Base-by-base conservation (phyloP, 2,888 invertebrate genomes). In the Eutolmus rufibarbis region DNA sequence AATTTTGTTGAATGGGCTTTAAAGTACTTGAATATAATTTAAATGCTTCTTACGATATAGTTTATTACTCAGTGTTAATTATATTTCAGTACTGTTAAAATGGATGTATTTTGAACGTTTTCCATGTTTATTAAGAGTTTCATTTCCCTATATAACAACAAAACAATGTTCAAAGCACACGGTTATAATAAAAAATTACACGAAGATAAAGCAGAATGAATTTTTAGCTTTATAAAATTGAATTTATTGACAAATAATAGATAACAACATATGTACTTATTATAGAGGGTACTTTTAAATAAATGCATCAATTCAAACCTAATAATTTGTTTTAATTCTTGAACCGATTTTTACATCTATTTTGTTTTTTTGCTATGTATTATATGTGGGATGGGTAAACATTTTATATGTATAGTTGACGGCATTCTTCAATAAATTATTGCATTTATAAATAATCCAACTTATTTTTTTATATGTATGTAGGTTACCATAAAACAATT, bases 181-280 rank as follows among this genome's bases (percentile, higher is more conserved):
- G 43, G 28, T 79, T 79, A 79, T 40, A 46, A 79, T 51, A 40
- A 79, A 40, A 37, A 79, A 46, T 40, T 46, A 66, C 79, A 79
- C 51, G 79, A 46, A 19, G 43, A 79, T 79, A 79, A 46, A 46
- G 46, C 51, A 46, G 51, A 46, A 79, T 51, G 43, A 79, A 79
- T 79, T 79, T 79, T 46, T 79, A 79, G 79, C 79, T 79, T 79
- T 79, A 79, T 79, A 79, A 79, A 79, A 46, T 79, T 79, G 43
- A 79, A 79, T 79, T 46, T 79, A 79, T 40, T 79, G 79, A 79
- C 79, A 79, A 79, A 79, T 79, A 79, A 79, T 79, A 79, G 79
- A 79, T 79, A 79, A 79, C 37, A 40, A 79, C 40, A 46, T 79
- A 79, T 46, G 28, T 46, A 79, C 79, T 79, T 79, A 79, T 79